These are phyloP conservation scores for Deilephila porcellus DNA, from an alignment of 2,888 invertebrate genomes.

Conservation along the genomic window DNA sequence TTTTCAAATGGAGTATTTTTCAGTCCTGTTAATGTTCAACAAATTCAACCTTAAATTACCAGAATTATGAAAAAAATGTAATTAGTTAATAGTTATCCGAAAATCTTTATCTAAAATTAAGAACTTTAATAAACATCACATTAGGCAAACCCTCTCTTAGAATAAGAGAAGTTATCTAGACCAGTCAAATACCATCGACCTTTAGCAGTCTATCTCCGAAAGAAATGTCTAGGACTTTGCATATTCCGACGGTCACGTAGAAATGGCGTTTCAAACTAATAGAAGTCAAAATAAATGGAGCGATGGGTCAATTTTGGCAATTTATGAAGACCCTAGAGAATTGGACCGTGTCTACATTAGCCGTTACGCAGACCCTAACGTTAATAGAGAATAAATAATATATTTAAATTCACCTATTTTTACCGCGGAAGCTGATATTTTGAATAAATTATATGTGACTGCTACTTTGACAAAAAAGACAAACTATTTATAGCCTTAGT, in stretches of 20 bases:
- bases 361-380: constrained; percentile 37
- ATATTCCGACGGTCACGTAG: constrained; percentile 12
- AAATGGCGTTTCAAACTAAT: constrained; percentile 10
- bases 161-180: not conserved
- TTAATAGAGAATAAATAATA: constrained; percentile 32
- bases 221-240: not conserved
- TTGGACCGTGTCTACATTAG: constrained; percentile 38
- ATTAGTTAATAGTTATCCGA: no score
- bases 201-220: not conserved
- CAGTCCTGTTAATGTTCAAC: no score
- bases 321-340: constrained; percentile 34
- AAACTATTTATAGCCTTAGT: no score
- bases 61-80: no score
- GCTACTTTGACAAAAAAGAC: no score
- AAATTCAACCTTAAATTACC: no score
- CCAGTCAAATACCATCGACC: not conserved
- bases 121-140: no score
- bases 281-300: constrained; percentile 25
- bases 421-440: not conserved
- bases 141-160: no score
- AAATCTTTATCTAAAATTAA: no score
- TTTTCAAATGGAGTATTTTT: no score
- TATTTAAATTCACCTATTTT: constrained; percentile 33
- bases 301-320: constrained; percentile 26
- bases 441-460: not conserved